Evolutionary conservation across 2,888 invertebrate species (phyloP).

Genomic region (Noctua janthe): DNA sequence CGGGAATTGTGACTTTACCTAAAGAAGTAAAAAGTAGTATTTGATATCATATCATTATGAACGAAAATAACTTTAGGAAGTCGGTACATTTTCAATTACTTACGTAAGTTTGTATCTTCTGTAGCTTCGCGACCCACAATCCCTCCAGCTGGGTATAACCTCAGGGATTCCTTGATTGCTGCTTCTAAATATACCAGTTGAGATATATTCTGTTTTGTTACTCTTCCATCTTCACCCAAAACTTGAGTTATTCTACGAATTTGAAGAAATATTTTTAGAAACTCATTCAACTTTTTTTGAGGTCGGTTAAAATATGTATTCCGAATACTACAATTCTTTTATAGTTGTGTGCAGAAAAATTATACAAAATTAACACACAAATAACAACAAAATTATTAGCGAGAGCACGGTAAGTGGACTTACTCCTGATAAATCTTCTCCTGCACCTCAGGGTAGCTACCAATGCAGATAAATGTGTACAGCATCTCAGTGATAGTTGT

Average conservation of each 20-base stretch:
- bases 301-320: background rate
- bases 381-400: no score
- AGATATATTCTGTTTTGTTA: constrained; percentile 46
- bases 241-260: constrained; percentile 47
- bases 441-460: constrained; percentile 57
- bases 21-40: background rate
- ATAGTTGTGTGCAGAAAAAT: background rate
- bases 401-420: constrained; percentile 13
- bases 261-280: background rate
- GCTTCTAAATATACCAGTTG: constrained; percentile 44
- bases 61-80: background rate
- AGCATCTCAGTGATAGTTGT: constrained; percentile 58
- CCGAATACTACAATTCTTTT: background rate
- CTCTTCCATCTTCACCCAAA: constrained; percentile 44
- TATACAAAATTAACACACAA: background rate
- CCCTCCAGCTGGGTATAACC: background rate
- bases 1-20: background rate
- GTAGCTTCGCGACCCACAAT: constrained; percentile 2
- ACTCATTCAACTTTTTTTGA: background rate
- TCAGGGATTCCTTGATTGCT: background rate
- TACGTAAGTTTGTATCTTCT: background rate
- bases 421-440: constrained; percentile 63
- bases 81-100: background rate
- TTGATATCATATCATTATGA: background rate
- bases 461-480: constrained; percentile 58